These are phyloP conservation scores for Pseudanteris insignis DNA, from an alignment of 2,888 invertebrate genomes.

Conservation along the genomic window DNA sequence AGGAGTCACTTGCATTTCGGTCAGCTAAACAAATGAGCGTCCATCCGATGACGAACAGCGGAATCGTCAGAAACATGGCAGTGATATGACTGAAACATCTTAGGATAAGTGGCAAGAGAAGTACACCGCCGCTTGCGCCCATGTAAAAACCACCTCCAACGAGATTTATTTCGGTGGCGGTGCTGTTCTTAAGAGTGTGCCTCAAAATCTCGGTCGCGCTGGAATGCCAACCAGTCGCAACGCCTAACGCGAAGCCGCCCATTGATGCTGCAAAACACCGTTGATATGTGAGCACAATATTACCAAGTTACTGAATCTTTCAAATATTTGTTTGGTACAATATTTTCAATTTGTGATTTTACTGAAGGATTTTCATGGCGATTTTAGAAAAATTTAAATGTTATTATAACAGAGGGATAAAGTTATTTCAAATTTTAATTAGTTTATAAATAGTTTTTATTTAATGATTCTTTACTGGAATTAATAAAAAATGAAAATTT, in stretches of 20 bases:
- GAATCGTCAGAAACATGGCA: slow-evolving; percentile 49
- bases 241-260: slow-evolving; percentile 57
- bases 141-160: slow-evolving; percentile 52
- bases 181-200: slow-evolving; percentile 48
- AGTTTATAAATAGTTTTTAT: too few relatives aligned
- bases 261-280: slow-evolving; percentile 53
- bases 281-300: too few relatives aligned
- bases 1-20: slow-evolving; percentile 47
- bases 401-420: too few relatives aligned
- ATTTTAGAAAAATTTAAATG: too few relatives aligned
- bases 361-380: too few relatives aligned
- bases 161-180: slow-evolving; percentile 49
- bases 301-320: too few relatives aligned
- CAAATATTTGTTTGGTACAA: too few relatives aligned
- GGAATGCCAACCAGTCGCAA: slow-evolving; percentile 60
- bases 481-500: too few relatives aligned
- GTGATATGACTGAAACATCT: slow-evolving; percentile 46
- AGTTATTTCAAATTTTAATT: too few relatives aligned
- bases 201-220: slow-evolving; percentile 50
- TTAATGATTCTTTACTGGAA: too few relatives aligned
- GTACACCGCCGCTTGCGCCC: slow-evolving; percentile 52
- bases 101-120: slow-evolving; percentile 50
- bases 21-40: slow-evolving; percentile 50
- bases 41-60: slow-evolving; percentile 52
- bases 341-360: too few relatives aligned